Evolutionary conservation across 2,888 invertebrate genomes (phyloP).

Genomic region (Heliconius charithonia): DNA sequence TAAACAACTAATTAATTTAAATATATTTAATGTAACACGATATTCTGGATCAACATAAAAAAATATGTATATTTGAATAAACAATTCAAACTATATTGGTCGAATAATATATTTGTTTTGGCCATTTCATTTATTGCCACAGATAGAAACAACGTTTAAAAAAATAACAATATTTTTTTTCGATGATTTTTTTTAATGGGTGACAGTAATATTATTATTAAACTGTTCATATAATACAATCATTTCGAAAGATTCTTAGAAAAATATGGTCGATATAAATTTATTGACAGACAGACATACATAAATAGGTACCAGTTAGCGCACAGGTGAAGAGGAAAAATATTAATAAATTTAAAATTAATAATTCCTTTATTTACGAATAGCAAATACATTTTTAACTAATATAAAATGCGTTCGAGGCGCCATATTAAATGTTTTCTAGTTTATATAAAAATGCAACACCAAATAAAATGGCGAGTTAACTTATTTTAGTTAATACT

Average conservation of each 20-base stretch:
- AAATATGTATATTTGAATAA: slow-evolving; percentile 33
- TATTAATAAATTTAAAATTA: slow-evolving; percentile 44
- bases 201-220: slow-evolving; percentile 21
- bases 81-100: slow-evolving; percentile 45
- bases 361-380: slow-evolving; percentile 47
- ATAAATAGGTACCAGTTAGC: slow-evolving; percentile 51
- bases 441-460: slow-evolving; percentile 70
- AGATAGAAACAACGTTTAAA: slow-evolving; percentile 24
- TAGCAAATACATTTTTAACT: slow-evolving; percentile 50
- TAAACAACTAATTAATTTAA: slow-evolving; percentile 18
- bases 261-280: slow-evolving; percentile 45
- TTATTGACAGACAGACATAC: slow-evolving; percentile 36
- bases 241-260: slow-evolving; percentile 41
- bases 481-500: slow-evolving; percentile 62
- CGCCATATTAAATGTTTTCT: slow-evolving; percentile 60
- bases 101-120: slow-evolving; percentile 27
- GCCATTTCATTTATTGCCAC: slow-evolving; percentile 2
- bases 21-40: slow-evolving; percentile 1
- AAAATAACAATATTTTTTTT: slow-evolving; percentile 19
- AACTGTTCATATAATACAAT: slow-evolving; percentile 37
- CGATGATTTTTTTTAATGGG: not conserved
- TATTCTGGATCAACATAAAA: slow-evolving; percentile 30
- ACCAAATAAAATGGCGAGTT: slow-evolving; percentile 64
- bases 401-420: slow-evolving; percentile 60
- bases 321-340: slow-evolving; percentile 44